phyloP scores from a whole-genome alignment of 2,797 vertebrate species.

The Enoplosus armatus region DNA sequence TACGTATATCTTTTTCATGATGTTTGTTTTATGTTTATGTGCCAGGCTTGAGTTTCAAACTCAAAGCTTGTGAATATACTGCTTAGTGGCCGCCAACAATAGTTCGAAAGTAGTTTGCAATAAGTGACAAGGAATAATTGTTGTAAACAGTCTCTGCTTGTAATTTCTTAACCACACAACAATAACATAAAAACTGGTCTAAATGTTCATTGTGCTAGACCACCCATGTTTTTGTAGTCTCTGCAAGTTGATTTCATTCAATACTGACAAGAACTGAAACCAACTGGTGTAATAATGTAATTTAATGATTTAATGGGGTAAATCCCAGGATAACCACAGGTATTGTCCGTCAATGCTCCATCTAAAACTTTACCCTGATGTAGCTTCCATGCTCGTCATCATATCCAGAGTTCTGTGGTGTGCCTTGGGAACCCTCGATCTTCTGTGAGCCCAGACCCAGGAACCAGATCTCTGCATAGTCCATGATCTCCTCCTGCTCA shows the following conservation, averaged over 20 bases:
- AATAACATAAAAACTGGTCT: background rate
- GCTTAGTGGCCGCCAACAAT: background rate
- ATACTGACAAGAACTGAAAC: background rate
- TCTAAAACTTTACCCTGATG: constrained; percentile 86
- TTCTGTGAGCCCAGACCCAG: constrained; percentile 94
- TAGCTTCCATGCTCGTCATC: constrained; percentile 96
- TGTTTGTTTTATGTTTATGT: background rate
- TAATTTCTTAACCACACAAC: background rate
- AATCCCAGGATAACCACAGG: background rate
- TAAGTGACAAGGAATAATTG: background rate
- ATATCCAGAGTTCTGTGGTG: constrained; percentile 89
- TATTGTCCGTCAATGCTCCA: background rate
- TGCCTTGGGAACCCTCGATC: constrained; percentile 86
- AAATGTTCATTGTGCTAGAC: background rate
- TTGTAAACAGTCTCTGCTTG: background rate
- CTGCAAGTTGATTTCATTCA: background rate
- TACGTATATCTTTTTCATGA: background rate
- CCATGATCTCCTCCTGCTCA: constrained; percentile 94
- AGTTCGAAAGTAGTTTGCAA: background rate
- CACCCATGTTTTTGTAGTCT: background rate
- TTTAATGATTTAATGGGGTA: background rate
- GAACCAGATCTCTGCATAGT: constrained; percentile 94
- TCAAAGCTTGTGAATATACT: background rate
- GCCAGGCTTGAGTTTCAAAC: background rate
- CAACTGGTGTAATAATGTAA: background rate